Evolutionary conservation across 2,888 invertebrate species (phyloP), one percentile per base, ranked within the genome.

Genomic region (Amaurobius ferox): DNA sequence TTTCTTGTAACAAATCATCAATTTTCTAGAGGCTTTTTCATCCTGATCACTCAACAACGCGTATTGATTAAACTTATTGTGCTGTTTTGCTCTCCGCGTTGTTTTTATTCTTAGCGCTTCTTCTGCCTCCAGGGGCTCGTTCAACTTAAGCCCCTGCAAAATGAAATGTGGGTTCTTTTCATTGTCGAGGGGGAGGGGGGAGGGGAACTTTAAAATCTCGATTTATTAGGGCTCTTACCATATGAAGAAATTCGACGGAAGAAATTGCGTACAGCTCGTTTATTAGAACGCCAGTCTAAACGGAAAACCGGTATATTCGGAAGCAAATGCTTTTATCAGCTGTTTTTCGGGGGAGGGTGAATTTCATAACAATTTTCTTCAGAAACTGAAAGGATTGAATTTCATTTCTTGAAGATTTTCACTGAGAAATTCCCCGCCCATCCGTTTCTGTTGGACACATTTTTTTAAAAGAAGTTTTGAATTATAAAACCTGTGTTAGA

Each of bases 1-100:
- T 85, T 85, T 85, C 77, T 85, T 35, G 77, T 85, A 85, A 85
- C 83, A 85, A 85, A 85, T 85, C 83, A 85, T 85, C 83, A 85
- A 85, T 85, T 85, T 85, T 78, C 83, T 39, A 77, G 77, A 71
- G 77, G 83, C 71, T 83, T 85, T 74, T 71, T 68, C 26, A 64
- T 39, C 72, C 83, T 85, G 83, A 85, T 85, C 83, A 85, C 83
- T 85, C 77, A 30, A 85, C 83, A 85, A 85, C 83, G 72, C 71
- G 83, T 77, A 85, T 85, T 85, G 83, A 85, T 85, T 85, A 85
- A 85, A 77, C 83, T 85, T 85, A 64, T 61, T 70, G 67, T 68
- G 23, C 66, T 66, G 29, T 29, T 70, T 55, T 68, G 66, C 55
- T 32, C 48, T 48, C 39, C n/a, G 44, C 26, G 23, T 26, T 35